Conservation (phyloP, 2,797 vertebrate genomes). For the Phaenicophaeus curvirostris region DNA sequence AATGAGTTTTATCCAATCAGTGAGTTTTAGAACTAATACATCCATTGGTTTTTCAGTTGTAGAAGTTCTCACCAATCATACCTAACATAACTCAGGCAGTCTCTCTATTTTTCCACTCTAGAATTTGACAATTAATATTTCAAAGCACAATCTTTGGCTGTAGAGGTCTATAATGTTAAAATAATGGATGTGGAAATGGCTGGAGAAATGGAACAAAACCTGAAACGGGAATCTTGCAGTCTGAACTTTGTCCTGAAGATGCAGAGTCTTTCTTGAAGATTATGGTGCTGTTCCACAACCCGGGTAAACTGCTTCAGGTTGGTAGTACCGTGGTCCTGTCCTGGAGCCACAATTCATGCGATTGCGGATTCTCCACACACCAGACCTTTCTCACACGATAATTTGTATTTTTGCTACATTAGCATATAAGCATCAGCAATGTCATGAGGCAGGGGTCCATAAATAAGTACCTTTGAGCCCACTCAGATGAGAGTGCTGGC, state of each 20-base stretch:
- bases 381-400: neutral
- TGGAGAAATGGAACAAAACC: neutral
- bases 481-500: neutral
- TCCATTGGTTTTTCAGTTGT: neutral
- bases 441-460: neutral
- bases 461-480: neutral
- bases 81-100: neutral
- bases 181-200: neutral
- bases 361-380: neutral
- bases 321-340: neutral
- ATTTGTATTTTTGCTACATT: neutral
- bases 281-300: fast-evolving
- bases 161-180: neutral
- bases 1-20: neutral
- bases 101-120: neutral
- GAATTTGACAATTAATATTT: neutral
- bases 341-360: neutral
- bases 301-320: neutral
- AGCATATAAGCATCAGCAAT: neutral
- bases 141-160: neutral
- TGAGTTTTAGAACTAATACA: conserved; percentile 1
- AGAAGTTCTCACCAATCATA: neutral
- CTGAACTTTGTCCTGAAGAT: fast-evolving
- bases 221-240: neutral
- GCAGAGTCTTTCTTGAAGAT: neutral